Evolutionary conservation across 2,113 vertebrate genomes (phyloP).

Genomic region (Hippocampus barbouri): DNA sequence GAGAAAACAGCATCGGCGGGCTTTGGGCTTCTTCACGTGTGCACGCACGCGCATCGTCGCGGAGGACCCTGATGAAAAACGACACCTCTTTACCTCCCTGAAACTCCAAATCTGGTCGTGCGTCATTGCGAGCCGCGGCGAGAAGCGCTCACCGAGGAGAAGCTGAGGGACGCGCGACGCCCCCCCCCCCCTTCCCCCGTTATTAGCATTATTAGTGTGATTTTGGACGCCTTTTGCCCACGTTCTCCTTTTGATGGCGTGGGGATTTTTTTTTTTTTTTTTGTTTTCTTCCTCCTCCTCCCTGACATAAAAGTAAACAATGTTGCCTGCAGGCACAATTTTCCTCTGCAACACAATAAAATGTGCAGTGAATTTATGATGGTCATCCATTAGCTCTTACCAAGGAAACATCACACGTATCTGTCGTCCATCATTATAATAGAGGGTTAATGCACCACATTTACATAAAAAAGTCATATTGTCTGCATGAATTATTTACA

Average conservation of each 20-base stretch:
- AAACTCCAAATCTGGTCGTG: constrained; percentile 54
- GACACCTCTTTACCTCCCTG: constrained; percentile 52
- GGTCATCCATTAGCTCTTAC: constrained; percentile 99
- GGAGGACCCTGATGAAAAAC: constrained; percentile 61
- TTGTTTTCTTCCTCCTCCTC: constrained; percentile 76
- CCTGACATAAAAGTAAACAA: constrained; percentile 99
- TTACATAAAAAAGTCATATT: constrained; percentile 99
- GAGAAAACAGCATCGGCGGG: constrained; percentile 29
- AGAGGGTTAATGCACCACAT: constrained; percentile 99
- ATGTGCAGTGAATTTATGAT: constrained; percentile 99
- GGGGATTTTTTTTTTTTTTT: constrained; percentile 65
- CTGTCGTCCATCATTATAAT: constrained; percentile 99
- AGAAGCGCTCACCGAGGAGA: constrained; percentile 60
- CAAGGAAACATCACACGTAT: constrained; percentile 99
- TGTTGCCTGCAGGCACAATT: constrained; percentile 99
- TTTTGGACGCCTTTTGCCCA: constrained; percentile 33
- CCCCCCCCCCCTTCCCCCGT: constrained; percentile 28
- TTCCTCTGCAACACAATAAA: constrained; percentile 99
- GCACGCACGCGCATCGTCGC: neutral
- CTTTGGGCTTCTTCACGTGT: constrained; percentile 35
- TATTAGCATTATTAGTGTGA: constrained; percentile 40
- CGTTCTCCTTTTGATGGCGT: constrained; percentile 88
- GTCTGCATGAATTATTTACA: constrained; percentile 99
- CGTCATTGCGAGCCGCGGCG: constrained; percentile 60
- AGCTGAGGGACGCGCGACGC: constrained; percentile 27